phyloP scores from a whole-genome alignment of 2,113 vertebrate species.

The Corythoichthys haematopterus region DNA sequence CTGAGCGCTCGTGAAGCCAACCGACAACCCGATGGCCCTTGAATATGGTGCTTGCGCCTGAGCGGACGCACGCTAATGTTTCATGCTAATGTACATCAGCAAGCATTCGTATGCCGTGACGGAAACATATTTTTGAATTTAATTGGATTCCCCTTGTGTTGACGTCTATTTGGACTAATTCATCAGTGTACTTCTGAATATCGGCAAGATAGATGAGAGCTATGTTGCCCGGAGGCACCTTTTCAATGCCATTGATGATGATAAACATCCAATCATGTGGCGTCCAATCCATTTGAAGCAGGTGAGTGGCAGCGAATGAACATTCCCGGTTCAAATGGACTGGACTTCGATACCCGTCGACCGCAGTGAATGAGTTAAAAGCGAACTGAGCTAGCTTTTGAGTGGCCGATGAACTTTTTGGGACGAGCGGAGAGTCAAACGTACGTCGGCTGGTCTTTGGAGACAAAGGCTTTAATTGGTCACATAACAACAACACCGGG shows the following conservation, averaged over 20 bases:
- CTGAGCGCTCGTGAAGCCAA: constrained; percentile 21
- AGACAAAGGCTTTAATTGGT: no score
- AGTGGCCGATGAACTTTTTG: no score
- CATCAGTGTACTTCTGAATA: neutral
- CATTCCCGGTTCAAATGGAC: no score
- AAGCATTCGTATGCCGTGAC: neutral
- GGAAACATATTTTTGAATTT: neutral
- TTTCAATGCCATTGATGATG: neutral
- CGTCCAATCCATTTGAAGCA: no score
- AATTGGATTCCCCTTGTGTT: neutral
- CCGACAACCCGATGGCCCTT: constrained; percentile 27
- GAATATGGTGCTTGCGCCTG: constrained; percentile 10
- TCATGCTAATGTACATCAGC: neutral
- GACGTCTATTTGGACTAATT: neutral
- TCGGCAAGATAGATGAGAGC: neutral
- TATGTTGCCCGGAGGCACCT: neutral
- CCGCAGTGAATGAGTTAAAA: no score
- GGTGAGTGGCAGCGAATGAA: no score
- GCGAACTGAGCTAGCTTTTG: no score
- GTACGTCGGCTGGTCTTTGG: no score
- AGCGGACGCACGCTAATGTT: constrained; percentile 21
- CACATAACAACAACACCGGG: no score
- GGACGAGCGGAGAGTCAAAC: no score
- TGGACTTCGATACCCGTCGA: no score
- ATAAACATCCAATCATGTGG: no score